A percentile compares a stretch with the other conserved stretches of the same genome.
phyloP scores from a whole-genome alignment of 1,140 invertebrate species.

The Procambarus virginalis region DNA sequence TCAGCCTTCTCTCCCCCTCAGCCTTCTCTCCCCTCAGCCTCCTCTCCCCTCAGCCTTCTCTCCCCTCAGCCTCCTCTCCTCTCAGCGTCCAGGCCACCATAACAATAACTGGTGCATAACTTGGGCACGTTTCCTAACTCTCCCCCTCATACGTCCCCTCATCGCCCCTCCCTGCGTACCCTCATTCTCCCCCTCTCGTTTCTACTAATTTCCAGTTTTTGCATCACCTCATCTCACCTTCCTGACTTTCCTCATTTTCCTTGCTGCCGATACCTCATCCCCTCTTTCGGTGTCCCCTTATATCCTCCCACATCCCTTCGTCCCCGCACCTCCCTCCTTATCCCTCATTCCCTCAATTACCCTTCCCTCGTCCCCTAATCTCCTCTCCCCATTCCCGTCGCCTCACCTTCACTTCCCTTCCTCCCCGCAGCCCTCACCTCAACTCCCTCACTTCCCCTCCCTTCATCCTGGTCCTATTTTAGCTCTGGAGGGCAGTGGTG shows the following conservation, averaged over 20 bases:
- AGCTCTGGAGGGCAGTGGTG: not conserved
- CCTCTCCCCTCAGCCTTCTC: not conserved
- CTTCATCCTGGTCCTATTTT: not conserved
- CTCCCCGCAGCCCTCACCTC: not conserved
- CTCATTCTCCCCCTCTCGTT: not conserved
- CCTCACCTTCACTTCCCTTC: no score
- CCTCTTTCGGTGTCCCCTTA: not conserved
- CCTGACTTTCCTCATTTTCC: conserved; percentile 14
- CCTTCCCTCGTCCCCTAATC: not conserved
- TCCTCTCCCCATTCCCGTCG: not conserved
- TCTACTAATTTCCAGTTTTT: not conserved
- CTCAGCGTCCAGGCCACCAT: not conserved
- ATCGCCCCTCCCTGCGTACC: not conserved
- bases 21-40: no score
- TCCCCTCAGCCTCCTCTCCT: conserved; percentile 16
- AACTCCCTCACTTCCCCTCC: not conserved
- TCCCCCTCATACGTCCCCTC: not conserved
- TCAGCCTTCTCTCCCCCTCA: not conserved
- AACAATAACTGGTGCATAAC: conserved; percentile 43
- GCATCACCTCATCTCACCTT: not conserved
- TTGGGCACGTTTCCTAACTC: conserved; percentile 16
- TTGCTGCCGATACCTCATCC: not conserved
- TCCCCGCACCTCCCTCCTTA: no score
- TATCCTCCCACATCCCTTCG: not conserved
- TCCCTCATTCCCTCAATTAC: not conserved